Evolutionary conservation across 1,140 invertebrate genomes (phyloP).

Genomic region (Pseudomyrmex cubaensis): DNA sequence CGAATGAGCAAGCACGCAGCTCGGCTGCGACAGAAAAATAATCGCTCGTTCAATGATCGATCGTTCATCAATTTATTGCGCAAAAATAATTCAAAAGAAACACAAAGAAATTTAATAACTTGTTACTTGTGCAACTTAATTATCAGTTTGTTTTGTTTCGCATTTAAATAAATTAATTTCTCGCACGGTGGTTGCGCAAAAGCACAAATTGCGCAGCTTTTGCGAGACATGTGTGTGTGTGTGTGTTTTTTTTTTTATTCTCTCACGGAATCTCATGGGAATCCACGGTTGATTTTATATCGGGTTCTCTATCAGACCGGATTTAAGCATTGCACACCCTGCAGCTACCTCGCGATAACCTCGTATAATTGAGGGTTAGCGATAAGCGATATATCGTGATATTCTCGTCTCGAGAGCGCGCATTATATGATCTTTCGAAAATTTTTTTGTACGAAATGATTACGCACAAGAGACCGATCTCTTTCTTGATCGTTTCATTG

Average conservation of each 20-base stretch:
- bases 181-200: neutral
- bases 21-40: neutral
- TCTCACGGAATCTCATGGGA: conserved; percentile 70
- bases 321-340: conserved; percentile 80
- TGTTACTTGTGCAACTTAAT: too few species aligned
- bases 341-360: conserved; percentile 77
- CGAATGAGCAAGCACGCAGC: neutral
- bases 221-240: neutral
- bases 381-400: conserved; percentile 77
- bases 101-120: neutral
- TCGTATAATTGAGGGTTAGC: conserved; percentile 78
- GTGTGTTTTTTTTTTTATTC: neutral
- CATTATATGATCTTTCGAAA: neutral
- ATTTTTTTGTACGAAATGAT: too few species aligned
- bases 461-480: too few species aligned
- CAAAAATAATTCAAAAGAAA: neutral
- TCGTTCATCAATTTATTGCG: too few species aligned
- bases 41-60: neutral
- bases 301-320: conserved; percentile 73
- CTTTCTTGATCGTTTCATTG: neutral
- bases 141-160: too few species aligned
- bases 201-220: neutral
- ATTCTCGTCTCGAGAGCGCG: conserved; percentile 67
- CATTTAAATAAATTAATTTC: too few species aligned
- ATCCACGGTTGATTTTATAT: conserved; percentile 76